phyloP scores from a whole-genome alignment of 2,888 invertebrate genomes.

The Coremacera marginata region DNA sequence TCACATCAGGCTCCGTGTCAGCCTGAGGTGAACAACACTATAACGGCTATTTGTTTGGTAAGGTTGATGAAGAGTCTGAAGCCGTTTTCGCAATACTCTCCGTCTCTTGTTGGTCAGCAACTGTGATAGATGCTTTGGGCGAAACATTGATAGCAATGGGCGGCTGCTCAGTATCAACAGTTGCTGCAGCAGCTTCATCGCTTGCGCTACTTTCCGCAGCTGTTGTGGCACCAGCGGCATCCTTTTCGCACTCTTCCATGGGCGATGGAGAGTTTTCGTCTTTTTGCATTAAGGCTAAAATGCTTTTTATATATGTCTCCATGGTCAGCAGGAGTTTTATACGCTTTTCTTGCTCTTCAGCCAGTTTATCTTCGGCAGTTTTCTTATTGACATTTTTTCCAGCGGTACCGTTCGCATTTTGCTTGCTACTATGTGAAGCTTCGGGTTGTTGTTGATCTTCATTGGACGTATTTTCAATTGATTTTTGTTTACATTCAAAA shows the following conservation, averaged over 20 bases:
- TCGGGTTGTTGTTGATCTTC: background rate
- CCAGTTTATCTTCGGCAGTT: slow-evolving; percentile 61
- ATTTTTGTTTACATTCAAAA: background rate
- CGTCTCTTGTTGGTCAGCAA: slow-evolving; percentile 10
- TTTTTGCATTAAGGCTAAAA: slow-evolving; percentile 65
- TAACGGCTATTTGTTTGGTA: slow-evolving; percentile 27
- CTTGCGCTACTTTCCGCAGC: slow-evolving; percentile 49
- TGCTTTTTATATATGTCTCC: slow-evolving; percentile 67
- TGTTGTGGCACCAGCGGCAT: slow-evolving; percentile 55
- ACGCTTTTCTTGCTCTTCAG: slow-evolving; percentile 65
- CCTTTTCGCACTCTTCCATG: slow-evolving; percentile 52
- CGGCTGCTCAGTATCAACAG: slow-evolving; percentile 11
- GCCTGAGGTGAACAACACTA: slow-evolving; percentile 18
- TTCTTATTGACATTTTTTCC: slow-evolving; percentile 56
- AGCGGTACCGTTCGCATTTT: slow-evolving; percentile 41
- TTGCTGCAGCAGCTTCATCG: slow-evolving; percentile 32
- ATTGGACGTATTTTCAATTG: slow-evolving; percentile 1
- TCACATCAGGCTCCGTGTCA: background rate
- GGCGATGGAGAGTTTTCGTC: slow-evolving; percentile 54
- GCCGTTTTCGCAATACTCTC: slow-evolving; percentile 20
- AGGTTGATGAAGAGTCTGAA: background rate
- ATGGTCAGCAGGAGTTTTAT: slow-evolving; percentile 63
- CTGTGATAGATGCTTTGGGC: slow-evolving; percentile 7
- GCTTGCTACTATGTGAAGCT: slow-evolving; percentile 45
- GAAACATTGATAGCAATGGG: slow-evolving; percentile 2